These are phyloP conservation scores for Leucophenga montana DNA, from an alignment of 2,888 invertebrate species.

Conservation along the genomic window DNA sequence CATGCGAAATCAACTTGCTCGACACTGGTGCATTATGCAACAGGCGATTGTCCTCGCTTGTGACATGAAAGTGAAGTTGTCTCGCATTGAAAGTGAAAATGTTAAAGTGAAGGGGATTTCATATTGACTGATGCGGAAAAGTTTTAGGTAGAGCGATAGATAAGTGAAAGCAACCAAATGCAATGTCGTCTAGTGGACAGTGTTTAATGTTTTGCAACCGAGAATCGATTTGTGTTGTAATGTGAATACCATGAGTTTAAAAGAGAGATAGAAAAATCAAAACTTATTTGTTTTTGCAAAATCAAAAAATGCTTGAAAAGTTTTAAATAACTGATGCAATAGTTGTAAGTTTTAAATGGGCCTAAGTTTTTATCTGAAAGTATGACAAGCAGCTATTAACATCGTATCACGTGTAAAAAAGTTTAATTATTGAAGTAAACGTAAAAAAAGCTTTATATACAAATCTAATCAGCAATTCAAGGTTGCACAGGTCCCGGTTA, in stretches of 20 bases:
- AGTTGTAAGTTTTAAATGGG: not conserved
- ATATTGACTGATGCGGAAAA: not conserved
- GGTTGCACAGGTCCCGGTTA: slow-evolving; percentile 46
- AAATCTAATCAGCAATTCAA: slow-evolving; percentile 59
- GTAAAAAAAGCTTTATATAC: too few relatives aligned
- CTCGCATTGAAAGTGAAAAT: not conserved
- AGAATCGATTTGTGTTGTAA: too few relatives aligned
- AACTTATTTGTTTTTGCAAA: too few relatives aligned
- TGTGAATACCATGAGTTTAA: too few relatives aligned
- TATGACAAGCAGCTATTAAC: too few relatives aligned
- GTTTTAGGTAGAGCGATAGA: slow-evolving; percentile 23
- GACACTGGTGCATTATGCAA: slow-evolving; percentile 2
- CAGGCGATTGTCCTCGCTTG: slow-evolving; percentile 10
- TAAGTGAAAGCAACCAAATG: not conserved
- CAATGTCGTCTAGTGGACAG: not conserved
- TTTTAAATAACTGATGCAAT: too few relatives aligned
- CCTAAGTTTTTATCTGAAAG: too few relatives aligned
- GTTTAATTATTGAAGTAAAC: too few relatives aligned
- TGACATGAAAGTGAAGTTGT: not conserved
- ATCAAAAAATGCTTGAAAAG: too few relatives aligned
- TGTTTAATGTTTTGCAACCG: too few relatives aligned
- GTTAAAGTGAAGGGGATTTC: not conserved
- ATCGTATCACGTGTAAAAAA: too few relatives aligned
- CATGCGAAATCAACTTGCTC: not conserved
- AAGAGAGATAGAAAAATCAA: too few relatives aligned